Evolutionary conservation across 2,797 vertebrate genomes (phyloP), one percentile per base, ranked within the genome.

Genomic region (Cynodonichthys magdalenae): DNA sequence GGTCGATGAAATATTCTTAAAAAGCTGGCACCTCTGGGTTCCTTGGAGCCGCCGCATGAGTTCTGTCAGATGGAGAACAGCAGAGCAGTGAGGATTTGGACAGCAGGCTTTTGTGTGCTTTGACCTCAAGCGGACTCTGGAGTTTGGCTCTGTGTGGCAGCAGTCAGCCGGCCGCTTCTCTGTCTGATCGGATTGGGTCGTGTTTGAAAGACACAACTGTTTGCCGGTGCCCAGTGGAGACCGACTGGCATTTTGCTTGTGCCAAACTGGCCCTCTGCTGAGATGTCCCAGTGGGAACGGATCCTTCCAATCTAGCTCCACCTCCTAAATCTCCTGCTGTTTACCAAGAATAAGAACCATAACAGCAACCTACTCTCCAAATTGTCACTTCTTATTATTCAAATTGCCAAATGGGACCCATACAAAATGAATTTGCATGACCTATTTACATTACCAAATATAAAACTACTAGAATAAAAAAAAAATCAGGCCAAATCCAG

Each of bases 361-460:
- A 79, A 76, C 80, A 77, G 67, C 74, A 59, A 71, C 67, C 71
- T 69, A 62, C 79, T 54, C 74, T 36, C 74, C 77, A 59, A 58
- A 74, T 71, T 79, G 79, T 83, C 80, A 66, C 53, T 52, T 68
- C 61, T 79, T 60, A 67, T 84, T 71, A 85, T 86, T 87, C 81
- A 74, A 83, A 82, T 86, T 51, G 79, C 70, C 55, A 65, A 87
- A 82, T 83, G 69, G 66, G 69, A 65, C 74, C 79, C 74, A 66
- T 59, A 80, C 76, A 71, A 80, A 63, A 75, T 89, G 90, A 86
- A 91, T 92, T 59, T 86, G 78, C 82, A 81, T 77, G 29, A 54
- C 69, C 75, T 10, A 79, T 89, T 87, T 74, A 75, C 68, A 87
- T 80, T 70, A 82, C 54, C 56, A 55, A 60, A 71, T 68, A 68